These are phyloP conservation scores for Burhinus bistriatus DNA, from an alignment of 2,113 vertebrate genomes.

Conservation along the genomic window DNA sequence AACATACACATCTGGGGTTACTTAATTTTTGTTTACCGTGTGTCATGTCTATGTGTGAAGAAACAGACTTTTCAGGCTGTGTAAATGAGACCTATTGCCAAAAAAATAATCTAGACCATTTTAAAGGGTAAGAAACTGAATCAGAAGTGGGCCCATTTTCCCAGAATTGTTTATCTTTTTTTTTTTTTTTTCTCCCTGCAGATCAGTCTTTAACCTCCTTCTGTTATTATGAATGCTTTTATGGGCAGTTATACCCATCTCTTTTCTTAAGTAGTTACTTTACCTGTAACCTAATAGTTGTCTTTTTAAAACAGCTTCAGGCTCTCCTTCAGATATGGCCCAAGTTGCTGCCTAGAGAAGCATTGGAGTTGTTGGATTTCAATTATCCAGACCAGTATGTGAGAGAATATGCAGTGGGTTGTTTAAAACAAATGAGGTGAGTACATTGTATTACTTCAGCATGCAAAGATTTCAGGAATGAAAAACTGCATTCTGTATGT, in stretches of 20 bases:
- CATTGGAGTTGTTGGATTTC: slow-evolving; percentile 94
- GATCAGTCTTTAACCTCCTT: background rate
- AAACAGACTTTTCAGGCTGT: background rate
- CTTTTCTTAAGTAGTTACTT: background rate
- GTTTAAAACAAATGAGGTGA: slow-evolving; percentile 93
- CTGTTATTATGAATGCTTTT: background rate
- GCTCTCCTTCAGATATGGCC: slow-evolving; percentile 97
- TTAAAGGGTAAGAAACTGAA: background rate
- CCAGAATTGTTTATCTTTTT: background rate
- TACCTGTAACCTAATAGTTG: background rate
- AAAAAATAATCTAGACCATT: background rate
- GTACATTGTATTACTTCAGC: background rate
- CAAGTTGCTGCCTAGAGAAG: slow-evolving; percentile 90
- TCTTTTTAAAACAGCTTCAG: slow-evolving; percentile 83
- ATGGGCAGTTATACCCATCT: background rate
- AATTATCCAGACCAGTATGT: slow-evolving; percentile 99
- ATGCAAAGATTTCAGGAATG: background rate
- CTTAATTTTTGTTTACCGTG: background rate
- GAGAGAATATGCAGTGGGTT: slow-evolving; percentile 90
- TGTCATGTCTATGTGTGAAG: background rate
- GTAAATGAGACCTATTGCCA: background rate
- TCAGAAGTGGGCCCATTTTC: background rate
- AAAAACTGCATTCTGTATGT: background rate
- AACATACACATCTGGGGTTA: background rate
- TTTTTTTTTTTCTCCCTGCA: too few relatives aligned